Conservation (phyloP, 1,140 invertebrate genomes). For the Zelostemma sp. region DNA sequence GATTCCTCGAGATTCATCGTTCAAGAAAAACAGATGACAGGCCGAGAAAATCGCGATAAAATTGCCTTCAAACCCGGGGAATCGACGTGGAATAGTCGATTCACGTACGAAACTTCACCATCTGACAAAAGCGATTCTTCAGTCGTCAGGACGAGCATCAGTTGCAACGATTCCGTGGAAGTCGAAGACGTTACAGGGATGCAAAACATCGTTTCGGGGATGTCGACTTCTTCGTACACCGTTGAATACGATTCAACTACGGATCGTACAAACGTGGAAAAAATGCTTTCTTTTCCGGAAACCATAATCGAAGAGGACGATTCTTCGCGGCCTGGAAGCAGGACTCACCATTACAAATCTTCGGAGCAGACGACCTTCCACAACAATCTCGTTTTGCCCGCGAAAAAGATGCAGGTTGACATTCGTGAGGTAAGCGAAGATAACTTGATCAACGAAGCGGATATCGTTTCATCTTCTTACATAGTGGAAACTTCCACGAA, state of each 20-base stretch:
- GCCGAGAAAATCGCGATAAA: constrained; percentile 29
- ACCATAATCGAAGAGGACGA: constrained; percentile 48
- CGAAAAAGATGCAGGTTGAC: constrained; percentile 23
- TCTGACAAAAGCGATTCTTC: constrained; percentile 19
- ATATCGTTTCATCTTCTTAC: constrained; percentile 54
- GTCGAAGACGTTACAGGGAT: constrained; percentile 48
- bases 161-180: constrained; percentile 45
- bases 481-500: constrained; percentile 59
- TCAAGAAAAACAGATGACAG: constrained; percentile 15
- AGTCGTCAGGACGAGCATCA: constrained; percentile 36
- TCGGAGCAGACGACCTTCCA: constrained; percentile 71
- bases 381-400: constrained; percentile 62
- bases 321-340: constrained; percentile 26
- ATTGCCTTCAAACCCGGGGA: constrained; percentile 40
- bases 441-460: constrained; percentile 61
- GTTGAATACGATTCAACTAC: constrained; percentile 53
- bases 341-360: constrained; percentile 35
- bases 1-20: constrained; percentile 11
- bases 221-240: constrained; percentile 48
- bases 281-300: constrained; percentile 46
- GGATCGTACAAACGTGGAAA: constrained; percentile 45
- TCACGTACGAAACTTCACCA: constrained; percentile 48
- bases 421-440: constrained; percentile 61
- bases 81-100: constrained; percentile 57
- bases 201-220: constrained; percentile 38